A percentile compares a stretch with the other conserved stretches of the same genome.
phyloP scores from a whole-genome alignment of 1,140 invertebrate genomes.

The Sinella curviseta region DNA sequence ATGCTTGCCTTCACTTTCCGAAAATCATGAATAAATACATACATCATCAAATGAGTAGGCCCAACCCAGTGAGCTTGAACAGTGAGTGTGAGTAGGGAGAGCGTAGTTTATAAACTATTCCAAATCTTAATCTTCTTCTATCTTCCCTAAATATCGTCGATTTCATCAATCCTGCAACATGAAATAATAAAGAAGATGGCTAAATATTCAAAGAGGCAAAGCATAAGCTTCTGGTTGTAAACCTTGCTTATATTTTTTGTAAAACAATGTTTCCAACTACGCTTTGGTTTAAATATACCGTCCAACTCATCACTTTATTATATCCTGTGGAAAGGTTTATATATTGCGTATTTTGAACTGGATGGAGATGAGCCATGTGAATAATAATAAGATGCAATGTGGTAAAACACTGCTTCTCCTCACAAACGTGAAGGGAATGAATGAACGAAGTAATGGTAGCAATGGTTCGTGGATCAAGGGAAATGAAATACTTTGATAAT shows the following conservation, averaged over 20 bases:
- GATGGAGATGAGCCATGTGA: neutral
- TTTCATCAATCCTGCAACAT: constrained; percentile 14
- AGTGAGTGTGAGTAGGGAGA: neutral
- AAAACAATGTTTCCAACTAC: neutral
- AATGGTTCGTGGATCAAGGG: neutral
- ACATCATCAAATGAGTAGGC: constrained; percentile 25
- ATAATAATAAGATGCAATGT: neutral
- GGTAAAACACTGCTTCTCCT: neutral
- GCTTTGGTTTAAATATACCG: neutral
- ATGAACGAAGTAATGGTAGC: neutral
- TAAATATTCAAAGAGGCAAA: too few species aligned
- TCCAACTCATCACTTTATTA: neutral
- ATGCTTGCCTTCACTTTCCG: constrained; percentile 7
- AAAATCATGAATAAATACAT: constrained; percentile 15
- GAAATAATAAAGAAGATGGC: too few species aligned
- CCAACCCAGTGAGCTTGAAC: constrained; percentile 2
- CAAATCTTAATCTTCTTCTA: constrained; percentile 1
- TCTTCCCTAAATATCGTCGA: constrained; percentile 2
- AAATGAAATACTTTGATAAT: constrained; percentile 21
- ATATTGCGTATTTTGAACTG: neutral
- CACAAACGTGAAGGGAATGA: constrained; percentile 1
- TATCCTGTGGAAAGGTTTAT: neutral
- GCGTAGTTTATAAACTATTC: neutral
- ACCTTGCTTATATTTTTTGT: too few species aligned
- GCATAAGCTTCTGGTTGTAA: too few species aligned